Evolutionary conservation across 2,888 invertebrate species (phyloP), one percentile per base, ranked within the genome.

Genomic region (Drosophila monieri): DNA sequence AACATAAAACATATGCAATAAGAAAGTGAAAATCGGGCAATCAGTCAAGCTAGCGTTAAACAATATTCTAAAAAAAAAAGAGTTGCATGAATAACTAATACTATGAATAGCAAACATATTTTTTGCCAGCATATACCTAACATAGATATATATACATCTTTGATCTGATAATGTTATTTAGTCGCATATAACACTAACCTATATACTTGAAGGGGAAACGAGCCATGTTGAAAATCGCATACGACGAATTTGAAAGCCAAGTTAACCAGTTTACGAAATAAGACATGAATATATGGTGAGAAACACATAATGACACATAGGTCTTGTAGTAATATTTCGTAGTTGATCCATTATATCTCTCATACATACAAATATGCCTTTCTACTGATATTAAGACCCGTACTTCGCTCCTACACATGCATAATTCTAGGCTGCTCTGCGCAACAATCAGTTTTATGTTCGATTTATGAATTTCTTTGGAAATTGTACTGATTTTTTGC

Each of bases 201-300:
- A 72, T 62, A 79, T 23, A 73, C 62, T 68, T 47, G 32, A 62
- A 44, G 70, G 57, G 59, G 59, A 68, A 64, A 56, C 51, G 56
- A 32, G 61, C 52, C 57, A 67, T 73, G 81, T 76, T 77, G 37
- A 70, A 52, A 57, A 61, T 69, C 62, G 73, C 73, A 73, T 72
- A 72, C 62, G 66, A 77, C 70, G 67, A 74, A 77, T 79, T 85
- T 78, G 74, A 75, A 75, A 83, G 76, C 73, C 69, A 85, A 81
- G 85, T 78, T 83, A 71, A 79, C 73, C 72, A 74, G 62, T 66
- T 65, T 64, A 65, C 58, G 25, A 47, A 39, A 12, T 68, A 60
- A 41, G 41, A 35, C 47, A 27, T 10, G 14, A 46, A 49, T 5
- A 49, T 5, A 47, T n/a, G 6, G 15, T 23, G 21, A 23, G 4